These are phyloP conservation scores for Eupithecia exiguata DNA, from an alignment of 2,888 invertebrate species.

Conservation along the genomic window DNA sequence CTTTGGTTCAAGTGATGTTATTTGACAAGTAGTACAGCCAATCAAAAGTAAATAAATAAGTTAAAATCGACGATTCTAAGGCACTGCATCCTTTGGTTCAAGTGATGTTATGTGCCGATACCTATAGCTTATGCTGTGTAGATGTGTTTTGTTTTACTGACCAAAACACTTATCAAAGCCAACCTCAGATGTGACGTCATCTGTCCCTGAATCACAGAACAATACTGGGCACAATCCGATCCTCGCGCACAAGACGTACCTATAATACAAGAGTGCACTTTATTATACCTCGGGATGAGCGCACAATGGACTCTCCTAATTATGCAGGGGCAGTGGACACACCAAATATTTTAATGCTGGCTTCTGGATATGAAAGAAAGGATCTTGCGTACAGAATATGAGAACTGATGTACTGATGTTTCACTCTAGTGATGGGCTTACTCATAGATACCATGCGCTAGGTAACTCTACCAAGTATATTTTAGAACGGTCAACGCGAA, in stretches of 20 bases:
- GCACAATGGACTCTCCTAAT: constrained; percentile 44
- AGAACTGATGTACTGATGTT: background rate
- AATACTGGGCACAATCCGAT: constrained; percentile 8
- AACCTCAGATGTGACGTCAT: background rate
- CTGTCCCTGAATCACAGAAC: background rate
- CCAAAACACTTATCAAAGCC: background rate
- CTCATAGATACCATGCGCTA: background rate
- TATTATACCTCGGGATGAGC: constrained; percentile 18
- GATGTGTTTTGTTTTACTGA: background rate
- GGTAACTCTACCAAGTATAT: background rate
- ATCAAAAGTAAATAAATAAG: too few relatives aligned
- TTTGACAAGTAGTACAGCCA: too few relatives aligned
- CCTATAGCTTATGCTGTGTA: too few relatives aligned
- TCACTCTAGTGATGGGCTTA: constrained; percentile 8
- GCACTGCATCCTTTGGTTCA: too few relatives aligned
- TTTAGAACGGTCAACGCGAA: background rate
- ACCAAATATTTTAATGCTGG: constrained; percentile 55
- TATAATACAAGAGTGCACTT: constrained; percentile 8
- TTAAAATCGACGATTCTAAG: too few relatives aligned
- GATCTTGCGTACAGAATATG: constrained; percentile 24
- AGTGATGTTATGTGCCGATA: too few relatives aligned
- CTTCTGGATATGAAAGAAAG: constrained; percentile 23
- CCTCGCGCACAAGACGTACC: background rate
- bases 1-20: too few relatives aligned
- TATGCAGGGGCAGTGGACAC: constrained; percentile 44